Conservation (phyloP, 2,888 invertebrate genomes). For the Muschampia plurimacula region DNA sequence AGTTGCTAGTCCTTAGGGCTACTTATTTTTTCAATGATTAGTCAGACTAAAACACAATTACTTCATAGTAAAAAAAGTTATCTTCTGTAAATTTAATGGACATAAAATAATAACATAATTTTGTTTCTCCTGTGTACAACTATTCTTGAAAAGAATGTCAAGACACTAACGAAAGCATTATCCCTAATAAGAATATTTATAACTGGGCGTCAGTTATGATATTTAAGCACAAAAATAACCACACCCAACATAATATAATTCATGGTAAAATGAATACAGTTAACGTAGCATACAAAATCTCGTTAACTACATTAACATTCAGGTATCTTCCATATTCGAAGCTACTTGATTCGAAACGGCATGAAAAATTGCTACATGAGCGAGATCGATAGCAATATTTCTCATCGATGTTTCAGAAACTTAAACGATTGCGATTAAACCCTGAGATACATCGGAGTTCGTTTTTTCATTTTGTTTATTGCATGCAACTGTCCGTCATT, state of each 20-base stretch:
- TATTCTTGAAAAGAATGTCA: too few relatives aligned
- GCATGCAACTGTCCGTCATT: slow-evolving; percentile 31
- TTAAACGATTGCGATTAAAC: slow-evolving; percentile 36
- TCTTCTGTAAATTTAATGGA: too few relatives aligned
- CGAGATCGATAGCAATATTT: slow-evolving; percentile 22
- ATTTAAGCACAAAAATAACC: background rate
- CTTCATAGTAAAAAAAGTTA: too few relatives aligned
- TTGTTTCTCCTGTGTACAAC: too few relatives aligned
- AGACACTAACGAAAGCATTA: too few relatives aligned
- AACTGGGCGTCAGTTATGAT: background rate
- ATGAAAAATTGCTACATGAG: slow-evolving; percentile 28
- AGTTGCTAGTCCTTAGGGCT: too few relatives aligned
- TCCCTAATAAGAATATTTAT: background rate
- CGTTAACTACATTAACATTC: slow-evolving; percentile 6
- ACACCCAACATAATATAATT: background rate
- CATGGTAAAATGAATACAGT: background rate
- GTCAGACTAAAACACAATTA: too few relatives aligned
- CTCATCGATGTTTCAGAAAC: slow-evolving; percentile 31
- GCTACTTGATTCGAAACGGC: slow-evolving; percentile 15
- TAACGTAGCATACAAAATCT: background rate
- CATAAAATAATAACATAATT: too few relatives aligned
- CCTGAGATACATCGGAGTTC: slow-evolving; percentile 1
- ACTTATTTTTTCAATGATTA: too few relatives aligned
- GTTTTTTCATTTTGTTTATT: slow-evolving; percentile 17
- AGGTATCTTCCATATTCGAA: slow-evolving; percentile 1